Evolutionary conservation across 2,888 invertebrate genomes (phyloP), one percentile per base, ranked within the genome.

Genomic region (Ditylenchus weischeri): DNA sequence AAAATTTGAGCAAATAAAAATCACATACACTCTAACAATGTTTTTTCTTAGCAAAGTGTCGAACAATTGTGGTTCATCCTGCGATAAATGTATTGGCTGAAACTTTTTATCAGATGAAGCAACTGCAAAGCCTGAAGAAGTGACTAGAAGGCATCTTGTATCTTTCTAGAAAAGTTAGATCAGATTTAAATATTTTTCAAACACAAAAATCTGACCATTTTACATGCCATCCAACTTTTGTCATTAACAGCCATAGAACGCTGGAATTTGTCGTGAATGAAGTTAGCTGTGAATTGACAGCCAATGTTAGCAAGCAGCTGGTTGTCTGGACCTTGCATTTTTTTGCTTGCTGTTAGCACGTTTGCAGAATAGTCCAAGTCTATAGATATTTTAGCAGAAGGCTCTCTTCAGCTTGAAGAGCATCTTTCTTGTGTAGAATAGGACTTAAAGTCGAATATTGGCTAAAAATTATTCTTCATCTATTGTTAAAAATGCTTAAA

Each of bases 261-360:
- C 10, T 59, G 59, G 10, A 59, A 59, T 36, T 59, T 59, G 23
- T 59, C 59, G 10, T 59, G 59, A 15, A 59, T 35, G 8, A 59
- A 59, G 15, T 59, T 35, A 35, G 23, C 13, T 35, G 59, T 35
- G 43, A 59, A 59, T 59, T 59, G 59, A 15, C 36, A 35, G 13
- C 59, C 59, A 35, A 59, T 8, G 13, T 11, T 38, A 19, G 59
- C 59, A 13, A 59, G 59, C 15, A 54, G 13, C 54, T 54, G 54
- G n/a, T 15, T 15, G 43, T 43, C 5, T 43, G 1, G 15, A 43
- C 43, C 43, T 1, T 43, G 15, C 15, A 13, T 15, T 3, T 43
- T 8, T 43, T 43, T 43, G 13, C 11, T 43, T 3, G 43, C 43
- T 43, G 43, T 43, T 8, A 43, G 43, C 43, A 43, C 43, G 15